phyloP scores from a whole-genome alignment of 2,113 vertebrate genomes.

The cat (Felis catus) region F.catus_Fca126_mat1.0 CM031412.1:235889001-235889500 shows the following conservation, averaged over 20 bases:
- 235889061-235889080: rapidly evolving
- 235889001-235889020: not conserved
- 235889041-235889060: not conserved
- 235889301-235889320: not conserved
- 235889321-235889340: not conserved
- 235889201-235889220: not conserved
- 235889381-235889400: not conserved
- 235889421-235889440: not conserved
- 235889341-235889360: conserved; percentile 2
- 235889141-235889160: not conserved
- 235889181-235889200: not conserved
- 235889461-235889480: conserved; percentile 30
- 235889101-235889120: rapidly evolving
- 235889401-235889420: not conserved
- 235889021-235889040: not conserved
- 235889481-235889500: not conserved
- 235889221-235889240: not conserved
- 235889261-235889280: not conserved
- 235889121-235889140: not conserved
- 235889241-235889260: not conserved
- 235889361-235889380: not conserved
- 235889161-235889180: not conserved
- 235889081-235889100: too few species aligned
- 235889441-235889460: not conserved
- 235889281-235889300: not conserved